These are phyloP conservation scores for Macquaria ambigua DNA, from an alignment of 2,113 vertebrate genomes.

Conservation along the genomic window DNA sequence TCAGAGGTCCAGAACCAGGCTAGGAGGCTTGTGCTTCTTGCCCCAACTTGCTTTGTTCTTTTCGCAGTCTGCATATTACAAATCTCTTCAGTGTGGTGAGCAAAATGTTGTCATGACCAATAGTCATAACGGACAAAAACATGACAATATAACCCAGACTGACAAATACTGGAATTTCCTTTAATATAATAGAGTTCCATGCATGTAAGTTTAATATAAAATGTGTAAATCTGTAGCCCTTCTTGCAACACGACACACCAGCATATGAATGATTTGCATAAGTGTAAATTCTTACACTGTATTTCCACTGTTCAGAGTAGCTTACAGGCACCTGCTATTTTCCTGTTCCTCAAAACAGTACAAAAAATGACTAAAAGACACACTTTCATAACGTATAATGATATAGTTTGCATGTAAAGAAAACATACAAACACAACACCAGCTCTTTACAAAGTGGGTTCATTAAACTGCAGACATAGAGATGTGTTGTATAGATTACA, in stretches of 20 bases:
- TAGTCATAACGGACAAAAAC: neutral
- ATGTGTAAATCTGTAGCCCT: neutral
- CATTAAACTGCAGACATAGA: neutral
- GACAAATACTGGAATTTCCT: neutral
- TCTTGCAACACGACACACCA: neutral
- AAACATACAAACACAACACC: neutral
- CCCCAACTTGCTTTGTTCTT: neutral
- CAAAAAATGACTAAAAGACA: neutral
- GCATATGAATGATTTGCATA: neutral
- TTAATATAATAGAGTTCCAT: neutral
- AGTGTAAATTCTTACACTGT: no score
- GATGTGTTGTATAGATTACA: slow-evolving; percentile 15
- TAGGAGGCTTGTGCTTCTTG: neutral
- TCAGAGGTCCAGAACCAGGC: neutral
- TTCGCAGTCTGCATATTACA: neutral
- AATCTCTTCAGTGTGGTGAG: neutral
- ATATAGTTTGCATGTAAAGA: neutral
- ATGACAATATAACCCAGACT: neutral
- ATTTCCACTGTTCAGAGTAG: no score
- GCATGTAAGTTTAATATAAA: neutral
- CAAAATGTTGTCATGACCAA: neutral
- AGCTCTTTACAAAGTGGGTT: neutral
- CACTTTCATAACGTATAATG: neutral
- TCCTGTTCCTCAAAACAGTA: neutral
- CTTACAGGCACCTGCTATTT: neutral